A percentile compares a stretch with the other conserved stretches of the same genome.
phyloP scores from a whole-genome alignment of 2,888 invertebrate genomes.

The Drosophila meridiana region DNA sequence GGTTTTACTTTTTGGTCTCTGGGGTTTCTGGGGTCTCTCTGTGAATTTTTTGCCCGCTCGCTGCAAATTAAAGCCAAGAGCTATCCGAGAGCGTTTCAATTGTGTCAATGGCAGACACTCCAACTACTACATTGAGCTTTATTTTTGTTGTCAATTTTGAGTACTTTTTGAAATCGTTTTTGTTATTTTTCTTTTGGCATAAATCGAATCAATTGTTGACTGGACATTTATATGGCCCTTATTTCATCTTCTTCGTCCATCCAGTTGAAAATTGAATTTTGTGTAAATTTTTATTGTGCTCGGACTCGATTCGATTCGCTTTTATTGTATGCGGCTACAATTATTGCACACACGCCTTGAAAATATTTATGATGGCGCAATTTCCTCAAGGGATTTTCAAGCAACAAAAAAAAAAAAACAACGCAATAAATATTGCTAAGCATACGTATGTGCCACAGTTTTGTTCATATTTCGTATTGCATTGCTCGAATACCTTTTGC shows the following conservation, averaged over 20 bases:
- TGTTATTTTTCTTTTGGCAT: slow-evolving; percentile 21
- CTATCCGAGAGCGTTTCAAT: slow-evolving; percentile 40
- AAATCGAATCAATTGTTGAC: slow-evolving; percentile 72
- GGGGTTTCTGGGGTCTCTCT: not conserved
- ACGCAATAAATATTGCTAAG: slow-evolving; percentile 60
- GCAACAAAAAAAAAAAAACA: slow-evolving; percentile 9
- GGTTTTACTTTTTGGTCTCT: slow-evolving; percentile 24
- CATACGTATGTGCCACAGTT: slow-evolving; percentile 14
- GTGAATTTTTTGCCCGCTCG: slow-evolving; percentile 10
- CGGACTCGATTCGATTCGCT: slow-evolving; percentile 32
- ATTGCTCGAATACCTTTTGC: slow-evolving; percentile 61
- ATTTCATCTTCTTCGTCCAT: slow-evolving; percentile 10
- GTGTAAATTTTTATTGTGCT: slow-evolving; percentile 59
- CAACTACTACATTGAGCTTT: slow-evolving; percentile 30
- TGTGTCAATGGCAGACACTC: slow-evolving; percentile 34
- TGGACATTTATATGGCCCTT: slow-evolving; percentile 59
- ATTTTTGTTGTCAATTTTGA: slow-evolving; percentile 45
- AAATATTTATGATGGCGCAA: slow-evolving; percentile 61
- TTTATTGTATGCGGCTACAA: slow-evolving; percentile 40
- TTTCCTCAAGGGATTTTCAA: slow-evolving; percentile 56
- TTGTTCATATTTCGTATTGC: slow-evolving; percentile 52
- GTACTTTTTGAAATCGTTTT: slow-evolving; percentile 9
- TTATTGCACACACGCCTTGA: slow-evolving; percentile 56
- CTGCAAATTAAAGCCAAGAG: slow-evolving; percentile 42
- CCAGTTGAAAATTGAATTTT: slow-evolving; percentile 67